A percentile compares a stretch with the other conserved stretches of the same genome.
These are phyloP conservation scores for Tylochromis polylepis DNA, from an alignment of 2,113 vertebrate genomes.

Conservation along the genomic window DNA sequence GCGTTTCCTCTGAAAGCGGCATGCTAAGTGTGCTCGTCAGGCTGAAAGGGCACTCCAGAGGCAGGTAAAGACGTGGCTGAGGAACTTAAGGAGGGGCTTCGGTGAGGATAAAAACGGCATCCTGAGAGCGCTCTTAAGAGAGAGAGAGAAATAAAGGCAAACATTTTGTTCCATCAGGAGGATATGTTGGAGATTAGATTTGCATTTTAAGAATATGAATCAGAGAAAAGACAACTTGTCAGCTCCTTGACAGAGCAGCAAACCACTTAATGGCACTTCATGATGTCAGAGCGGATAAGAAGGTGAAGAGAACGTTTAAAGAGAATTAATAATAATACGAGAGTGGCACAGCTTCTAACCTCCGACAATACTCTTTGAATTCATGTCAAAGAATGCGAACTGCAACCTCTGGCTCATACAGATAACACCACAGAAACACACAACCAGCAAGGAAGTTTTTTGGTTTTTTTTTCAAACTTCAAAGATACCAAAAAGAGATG, in stretches of 20 bases:
- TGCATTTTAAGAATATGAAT: not conserved
- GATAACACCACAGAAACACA: not conserved
- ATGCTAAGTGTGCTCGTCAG: conserved; percentile 24
- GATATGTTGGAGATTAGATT: not conserved
- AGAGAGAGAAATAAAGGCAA: not conserved
- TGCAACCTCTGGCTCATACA: not conserved
- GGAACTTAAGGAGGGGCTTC: not conserved
- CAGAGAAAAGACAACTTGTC: not conserved
- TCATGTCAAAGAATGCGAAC: not conserved
- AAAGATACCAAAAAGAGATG: not conserved
- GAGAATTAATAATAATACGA: not conserved
- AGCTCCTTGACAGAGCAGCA: not conserved
- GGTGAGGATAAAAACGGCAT: not conserved
- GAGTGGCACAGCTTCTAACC: not conserved
- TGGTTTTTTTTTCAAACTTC: not conserved
- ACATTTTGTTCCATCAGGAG: not conserved
- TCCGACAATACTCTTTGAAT: not conserved
- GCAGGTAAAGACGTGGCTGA: conserved; percentile 7
- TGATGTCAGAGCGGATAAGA: not conserved
- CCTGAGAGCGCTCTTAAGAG: not conserved
- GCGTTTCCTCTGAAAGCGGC: conserved; percentile 12
- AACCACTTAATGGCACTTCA: not conserved
- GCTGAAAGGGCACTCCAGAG: conserved; percentile 23
- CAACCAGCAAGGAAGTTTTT: not conserved
- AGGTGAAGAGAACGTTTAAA: not conserved